Evolutionary conservation across 2,113 vertebrate genomes (phyloP).

Genomic region (Theristicus caerulescens): DNA sequence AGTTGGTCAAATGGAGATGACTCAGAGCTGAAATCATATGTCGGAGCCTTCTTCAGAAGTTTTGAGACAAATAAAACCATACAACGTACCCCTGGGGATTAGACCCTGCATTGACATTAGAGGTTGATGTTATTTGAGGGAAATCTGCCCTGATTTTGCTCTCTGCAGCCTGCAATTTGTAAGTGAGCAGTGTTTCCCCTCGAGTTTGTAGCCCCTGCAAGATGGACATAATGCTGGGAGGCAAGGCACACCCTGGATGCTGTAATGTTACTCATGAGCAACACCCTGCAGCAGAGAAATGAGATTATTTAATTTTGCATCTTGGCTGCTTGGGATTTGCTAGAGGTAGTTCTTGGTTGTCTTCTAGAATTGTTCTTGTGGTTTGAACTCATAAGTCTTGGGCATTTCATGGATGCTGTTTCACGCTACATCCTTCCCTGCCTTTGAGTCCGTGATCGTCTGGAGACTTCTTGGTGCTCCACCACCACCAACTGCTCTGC

Average conservation of each 20-base stretch:
- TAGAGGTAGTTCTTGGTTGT: not conserved
- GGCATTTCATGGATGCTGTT: rapidly evolving
- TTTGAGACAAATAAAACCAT: not conserved
- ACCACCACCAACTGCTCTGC: not conserved
- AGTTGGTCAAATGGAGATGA: not conserved
- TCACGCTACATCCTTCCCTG: not conserved
- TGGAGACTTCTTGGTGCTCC: not conserved
- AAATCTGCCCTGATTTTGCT: not conserved
- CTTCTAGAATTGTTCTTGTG: not conserved
- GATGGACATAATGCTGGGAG: not conserved
- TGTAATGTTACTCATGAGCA: conserved; percentile 48
- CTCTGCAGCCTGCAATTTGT: not conserved
- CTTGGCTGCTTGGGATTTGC: not conserved
- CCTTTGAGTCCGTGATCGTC: not conserved
- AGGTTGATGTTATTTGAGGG: not conserved
- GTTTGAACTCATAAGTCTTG: not conserved
- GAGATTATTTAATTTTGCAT: not conserved
- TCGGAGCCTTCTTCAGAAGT: not conserved
- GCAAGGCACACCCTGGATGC: conserved; percentile 1
- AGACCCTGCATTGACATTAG: not conserved
- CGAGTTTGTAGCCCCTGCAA: not conserved
- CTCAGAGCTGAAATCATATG: not conserved
- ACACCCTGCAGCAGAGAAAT: not conserved
- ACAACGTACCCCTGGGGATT: not conserved
- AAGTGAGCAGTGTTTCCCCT: not conserved